These are phyloP conservation scores for Megaceryle maxima DNA, from an alignment of 2,113 vertebrate genomes.

Conservation along the genomic window DNA sequence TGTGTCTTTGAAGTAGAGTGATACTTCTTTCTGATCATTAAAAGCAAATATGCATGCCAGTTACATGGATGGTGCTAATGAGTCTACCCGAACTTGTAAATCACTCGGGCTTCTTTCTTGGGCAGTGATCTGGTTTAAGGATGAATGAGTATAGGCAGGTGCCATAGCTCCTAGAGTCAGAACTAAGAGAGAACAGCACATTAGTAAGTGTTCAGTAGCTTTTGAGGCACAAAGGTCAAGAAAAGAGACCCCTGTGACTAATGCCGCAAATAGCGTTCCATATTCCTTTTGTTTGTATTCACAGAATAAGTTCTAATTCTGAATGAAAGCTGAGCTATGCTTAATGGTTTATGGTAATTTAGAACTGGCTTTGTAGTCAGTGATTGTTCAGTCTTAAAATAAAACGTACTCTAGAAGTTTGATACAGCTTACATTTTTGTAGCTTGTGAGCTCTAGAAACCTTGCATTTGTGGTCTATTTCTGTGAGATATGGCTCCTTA, in stretches of 20 bases:
- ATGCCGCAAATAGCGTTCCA: background rate
- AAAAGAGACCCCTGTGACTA: background rate
- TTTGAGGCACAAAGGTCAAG: background rate
- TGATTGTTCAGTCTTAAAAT: background rate
- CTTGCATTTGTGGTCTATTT: background rate
- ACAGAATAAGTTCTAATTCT: background rate
- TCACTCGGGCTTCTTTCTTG: background rate
- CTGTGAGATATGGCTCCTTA: background rate
- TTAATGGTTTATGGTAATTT: background rate
- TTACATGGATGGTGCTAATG: constrained; percentile 13
- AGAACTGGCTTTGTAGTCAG: background rate
- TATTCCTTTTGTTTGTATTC: background rate
- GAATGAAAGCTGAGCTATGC: background rate
- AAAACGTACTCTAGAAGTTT: background rate
- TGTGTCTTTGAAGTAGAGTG: constrained; percentile 30
- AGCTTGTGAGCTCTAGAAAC: background rate
- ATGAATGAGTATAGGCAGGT: background rate
- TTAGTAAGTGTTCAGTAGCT: background rate
- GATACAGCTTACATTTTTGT: background rate
- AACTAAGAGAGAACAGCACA: background rate
- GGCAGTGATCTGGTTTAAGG: background rate
- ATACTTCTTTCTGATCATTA: constrained; percentile 9
- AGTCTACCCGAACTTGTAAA: constrained; percentile 33
- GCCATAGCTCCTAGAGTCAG: background rate
- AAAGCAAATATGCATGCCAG: constrained; percentile 4